phyloP scores from a whole-genome alignment of 2,888 invertebrate genomes.

The Agrochola litura region DNA sequence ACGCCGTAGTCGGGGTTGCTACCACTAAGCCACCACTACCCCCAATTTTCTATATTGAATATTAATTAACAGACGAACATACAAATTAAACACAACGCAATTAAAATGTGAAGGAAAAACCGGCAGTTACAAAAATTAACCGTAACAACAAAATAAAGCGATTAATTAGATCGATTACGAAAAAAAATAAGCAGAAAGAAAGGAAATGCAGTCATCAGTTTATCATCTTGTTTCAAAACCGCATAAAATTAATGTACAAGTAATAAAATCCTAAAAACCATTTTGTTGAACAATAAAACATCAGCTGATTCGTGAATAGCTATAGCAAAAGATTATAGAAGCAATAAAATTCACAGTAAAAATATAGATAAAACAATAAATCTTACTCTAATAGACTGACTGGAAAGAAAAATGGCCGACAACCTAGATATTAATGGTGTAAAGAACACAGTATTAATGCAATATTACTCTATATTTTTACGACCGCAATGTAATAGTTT shows the following conservation, averaged over 20 bases:
- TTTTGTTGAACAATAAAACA: conserved; percentile 15
- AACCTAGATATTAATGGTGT: conserved; percentile 3
- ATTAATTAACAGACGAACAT: not conserved
- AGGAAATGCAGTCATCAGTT: not conserved
- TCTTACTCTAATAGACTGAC: conserved; percentile 11
- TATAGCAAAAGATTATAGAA: not conserved
- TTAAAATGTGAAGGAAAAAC: too few relatives aligned
- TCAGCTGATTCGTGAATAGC: conserved; percentile 25
- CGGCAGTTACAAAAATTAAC: not conserved
- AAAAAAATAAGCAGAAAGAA: not conserved
- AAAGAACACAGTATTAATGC: not conserved
- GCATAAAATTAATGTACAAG: conserved; percentile 16
- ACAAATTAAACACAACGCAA: too few relatives aligned
- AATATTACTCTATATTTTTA: not conserved
- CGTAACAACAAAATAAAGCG: not conserved
- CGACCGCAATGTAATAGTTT: not conserved
- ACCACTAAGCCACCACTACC: not conserved
- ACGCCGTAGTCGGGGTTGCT: too few relatives aligned
- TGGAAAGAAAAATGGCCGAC: not conserved
- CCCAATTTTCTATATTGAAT: not conserved
- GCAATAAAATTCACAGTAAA: conserved; percentile 18
- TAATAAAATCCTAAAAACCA: conserved; percentile 30
- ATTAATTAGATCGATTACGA: not conserved
- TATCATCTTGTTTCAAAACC: not conserved
- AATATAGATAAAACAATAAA: conserved; percentile 31